Evolutionary conservation across 1,140 invertebrate species (phyloP), one percentile per base, ranked within the genome.

Genomic region (Wiebesia pumilae): DNA sequence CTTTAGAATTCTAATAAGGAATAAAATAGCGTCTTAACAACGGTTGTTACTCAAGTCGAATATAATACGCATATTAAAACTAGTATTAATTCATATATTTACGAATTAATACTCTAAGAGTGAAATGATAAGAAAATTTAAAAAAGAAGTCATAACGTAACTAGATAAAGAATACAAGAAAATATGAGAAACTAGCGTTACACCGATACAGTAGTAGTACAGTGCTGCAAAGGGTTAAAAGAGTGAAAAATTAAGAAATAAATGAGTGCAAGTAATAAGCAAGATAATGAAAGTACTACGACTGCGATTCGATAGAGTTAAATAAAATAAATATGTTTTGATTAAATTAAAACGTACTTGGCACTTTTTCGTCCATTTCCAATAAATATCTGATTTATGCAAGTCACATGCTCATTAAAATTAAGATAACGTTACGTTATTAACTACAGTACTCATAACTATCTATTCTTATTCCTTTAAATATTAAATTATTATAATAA

Each of bases 201-300:
- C n/a, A 73, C 35, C 35, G 21, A 14, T 14, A 47, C 51, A 7
- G 2, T 3, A 12, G 43, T 6, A 21, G 35, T 71, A 38, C 1
- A 40, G 33, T 71, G 69, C 69, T 71, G 69, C 69, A 71, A 71
- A 71, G 71, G 71, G 38, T 75, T 65, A 81, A 65, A 81, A 81
- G 65, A 40, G 30, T 12, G 24, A 77, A 81, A 40, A 65, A 38
- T 81, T 24, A 75, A 43, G 47, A 78, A 30, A 51, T 77, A 83
- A 77, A 62, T 9, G 43, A 58, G 40, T 77, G 38, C 47, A 84
- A 77, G 6, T 43, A 65, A 84, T 43, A 62, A 87, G 71, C 67
- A 19, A n/a, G 40, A n/a, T 69, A 4, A 30, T n/a, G 40, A 67
- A 21, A 30, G 69, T 58, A 40, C 47, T 35, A 19, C 35, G 30